Evolutionary conservation across 2,113 vertebrate species (phyloP).

Genomic region (Eolophus roseicapilla): DNA sequence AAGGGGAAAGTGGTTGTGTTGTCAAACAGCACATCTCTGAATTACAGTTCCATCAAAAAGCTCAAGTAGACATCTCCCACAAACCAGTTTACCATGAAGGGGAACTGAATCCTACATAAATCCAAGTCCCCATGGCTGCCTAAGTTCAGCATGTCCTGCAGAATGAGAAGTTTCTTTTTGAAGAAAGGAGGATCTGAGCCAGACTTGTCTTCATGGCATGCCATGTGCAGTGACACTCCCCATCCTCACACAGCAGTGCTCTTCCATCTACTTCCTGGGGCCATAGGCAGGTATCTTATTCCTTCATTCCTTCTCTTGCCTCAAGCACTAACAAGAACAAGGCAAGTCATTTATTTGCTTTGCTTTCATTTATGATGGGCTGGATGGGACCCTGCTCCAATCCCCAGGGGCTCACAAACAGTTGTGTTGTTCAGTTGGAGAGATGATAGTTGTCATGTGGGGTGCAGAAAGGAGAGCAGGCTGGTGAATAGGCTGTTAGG

Average conservation of each 20-base stretch:
- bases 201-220: background rate
- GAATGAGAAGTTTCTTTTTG: background rate
- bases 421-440: background rate
- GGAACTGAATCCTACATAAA: background rate
- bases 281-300: background rate
- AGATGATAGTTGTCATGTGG: background rate
- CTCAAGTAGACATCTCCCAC: background rate
- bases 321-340: background rate
- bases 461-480: background rate
- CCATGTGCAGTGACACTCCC: background rate
- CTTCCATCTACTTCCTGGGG: background rate
- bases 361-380: background rate
- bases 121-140: background rate
- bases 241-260: background rate
- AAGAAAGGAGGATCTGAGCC: background rate
- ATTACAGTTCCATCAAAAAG: background rate
- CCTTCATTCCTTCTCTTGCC: background rate
- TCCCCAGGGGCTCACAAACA: background rate
- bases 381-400: background rate
- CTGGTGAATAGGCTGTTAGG: background rate
- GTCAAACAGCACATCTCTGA: background rate
- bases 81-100: background rate
- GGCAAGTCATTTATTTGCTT: background rate
- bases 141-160: background rate
- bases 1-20: background rate